Evolutionary conservation across 1,140 invertebrate species (phyloP), one percentile per base, ranked within the genome.

Genomic region (Diorhabda sublineata): DNA sequence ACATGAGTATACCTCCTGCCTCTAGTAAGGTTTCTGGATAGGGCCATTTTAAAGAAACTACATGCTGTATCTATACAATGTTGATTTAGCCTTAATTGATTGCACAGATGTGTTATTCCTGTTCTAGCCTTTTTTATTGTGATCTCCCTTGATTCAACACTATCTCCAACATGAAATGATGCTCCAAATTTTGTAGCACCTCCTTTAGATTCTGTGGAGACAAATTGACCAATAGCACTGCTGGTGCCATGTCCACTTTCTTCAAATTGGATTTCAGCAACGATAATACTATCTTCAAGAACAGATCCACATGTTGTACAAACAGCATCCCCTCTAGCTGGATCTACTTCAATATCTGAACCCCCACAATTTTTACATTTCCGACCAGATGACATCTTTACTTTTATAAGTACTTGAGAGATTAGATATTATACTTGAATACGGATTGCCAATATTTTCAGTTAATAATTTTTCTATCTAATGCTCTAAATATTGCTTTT

Each of bases 261-360:
- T 81, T 96, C 91, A 80, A 98, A 99, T 80, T 97, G 93, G 63
- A 98, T 90, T 82, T 99, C 97, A 3, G 93, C 94, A 42, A 99
- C 96, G 78, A 99, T 99, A 61, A 96, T 90, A 75, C 93, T 95
- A 75, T 98, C 96, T 80, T 98, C 97, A 3, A 99, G 81, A 3
- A 99, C 97, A 45, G 92, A 91, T 58, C 97, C 98, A 86, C 98
- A 99, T 75, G 91, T 90, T 45, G 92, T 98, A 84, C 98, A 99
- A 0, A 98, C 95, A 56, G 94, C 92, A 88, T 98, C 95, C 60
- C 96, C 97, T 77, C 96, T 84, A 47, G 91, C 88, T 75, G 93
- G 91, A 83, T 98, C 96, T 64, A 91, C 91, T 82, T 98, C 96
- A 67, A 98, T 94, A 60, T 97, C 93, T n/a, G 90, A 93, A 65